Evolutionary conservation across 92 coral and sea anemone species (phyloP).

Genomic region (Zoanthus gigantus): DNA sequence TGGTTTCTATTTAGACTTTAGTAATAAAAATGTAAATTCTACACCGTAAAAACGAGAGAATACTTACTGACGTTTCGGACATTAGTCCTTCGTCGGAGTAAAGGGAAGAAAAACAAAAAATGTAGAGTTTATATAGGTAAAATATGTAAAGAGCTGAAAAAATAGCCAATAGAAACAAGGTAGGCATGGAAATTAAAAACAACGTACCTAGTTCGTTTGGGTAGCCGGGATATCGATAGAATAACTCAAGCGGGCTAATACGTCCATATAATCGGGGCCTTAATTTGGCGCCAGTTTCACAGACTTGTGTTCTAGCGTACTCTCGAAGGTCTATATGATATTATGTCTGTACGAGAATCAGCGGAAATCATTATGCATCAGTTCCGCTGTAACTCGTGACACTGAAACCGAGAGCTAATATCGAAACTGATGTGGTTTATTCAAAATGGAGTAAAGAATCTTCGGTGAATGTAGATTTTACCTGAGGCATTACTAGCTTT

Average conservation of each 20-base stretch:
- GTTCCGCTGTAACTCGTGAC: slow-evolving; percentile 7
- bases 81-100: too few relatives aligned
- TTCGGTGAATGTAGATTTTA: background rate
- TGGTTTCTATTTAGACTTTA: too few relatives aligned
- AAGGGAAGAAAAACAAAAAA: too few relatives aligned
- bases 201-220: too few relatives aligned
- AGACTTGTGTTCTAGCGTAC: background rate
- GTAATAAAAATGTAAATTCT: too few relatives aligned
- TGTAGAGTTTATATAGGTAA: too few relatives aligned
- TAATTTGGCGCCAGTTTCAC: background rate
- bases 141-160: too few relatives aligned
- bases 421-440: background rate
- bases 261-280: background rate
- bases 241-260: background rate
- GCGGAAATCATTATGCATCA: slow-evolving; percentile 22
- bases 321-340: background rate
- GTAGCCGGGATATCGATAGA: too few relatives aligned
- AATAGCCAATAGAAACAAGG: too few relatives aligned
- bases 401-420: slow-evolving; percentile 22
- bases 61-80: too few relatives aligned
- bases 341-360: slow-evolving; percentile 22
- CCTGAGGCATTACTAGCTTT: background rate
- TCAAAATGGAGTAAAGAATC: background rate
- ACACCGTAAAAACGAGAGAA: too few relatives aligned
- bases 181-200: too few relatives aligned